These are phyloP conservation scores for Sceliomorpha sp. DNA, from an alignment of 2,888 invertebrate genomes.

Conservation along the genomic window DNA sequence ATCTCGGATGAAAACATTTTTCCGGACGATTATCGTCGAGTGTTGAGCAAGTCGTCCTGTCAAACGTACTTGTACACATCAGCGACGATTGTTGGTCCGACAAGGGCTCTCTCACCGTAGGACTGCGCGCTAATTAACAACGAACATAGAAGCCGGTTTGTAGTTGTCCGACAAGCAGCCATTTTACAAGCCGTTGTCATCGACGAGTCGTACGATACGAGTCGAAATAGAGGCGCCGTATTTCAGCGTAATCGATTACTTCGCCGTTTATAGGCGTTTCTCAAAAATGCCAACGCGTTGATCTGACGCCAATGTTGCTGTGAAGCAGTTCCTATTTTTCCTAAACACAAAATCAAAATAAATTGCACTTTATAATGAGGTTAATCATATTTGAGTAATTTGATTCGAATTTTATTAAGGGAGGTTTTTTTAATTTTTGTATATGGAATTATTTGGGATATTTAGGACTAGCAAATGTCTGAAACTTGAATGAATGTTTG, in stretches of 20 bases:
- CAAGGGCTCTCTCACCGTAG: slow-evolving; percentile 14
- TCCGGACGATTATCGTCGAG: slow-evolving; percentile 16
- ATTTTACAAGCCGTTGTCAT: slow-evolving; percentile 29
- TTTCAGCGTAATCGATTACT: slow-evolving; percentile 10
- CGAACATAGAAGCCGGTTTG: slow-evolving; percentile 15
- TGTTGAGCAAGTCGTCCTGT: slow-evolving; percentile 13
- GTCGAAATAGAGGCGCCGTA: slow-evolving; percentile 10
- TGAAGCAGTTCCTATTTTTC: too few relatives aligned
- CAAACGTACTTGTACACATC: slow-evolving; percentile 25
- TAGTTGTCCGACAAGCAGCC: slow-evolving; percentile 32
- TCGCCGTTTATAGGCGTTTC: neutral
- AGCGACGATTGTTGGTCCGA: slow-evolving; percentile 19
- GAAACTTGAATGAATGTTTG: too few relatives aligned
- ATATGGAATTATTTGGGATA: too few relatives aligned
- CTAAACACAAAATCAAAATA: too few relatives aligned
- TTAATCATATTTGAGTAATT: too few relatives aligned
- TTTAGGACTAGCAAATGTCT: too few relatives aligned
- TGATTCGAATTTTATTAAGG: too few relatives aligned
- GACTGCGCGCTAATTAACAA: slow-evolving; percentile 23
- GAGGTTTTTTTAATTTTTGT: too few relatives aligned
- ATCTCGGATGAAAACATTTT: slow-evolving; percentile 6
- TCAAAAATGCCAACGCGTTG: neutral
- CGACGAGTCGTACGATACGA: slow-evolving; percentile 11
- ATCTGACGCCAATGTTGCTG: too few relatives aligned
- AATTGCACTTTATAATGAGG: too few relatives aligned